Base-by-base conservation (phyloP, 2,797 vertebrate genomes). In the Alfaro cultratus region DNA sequence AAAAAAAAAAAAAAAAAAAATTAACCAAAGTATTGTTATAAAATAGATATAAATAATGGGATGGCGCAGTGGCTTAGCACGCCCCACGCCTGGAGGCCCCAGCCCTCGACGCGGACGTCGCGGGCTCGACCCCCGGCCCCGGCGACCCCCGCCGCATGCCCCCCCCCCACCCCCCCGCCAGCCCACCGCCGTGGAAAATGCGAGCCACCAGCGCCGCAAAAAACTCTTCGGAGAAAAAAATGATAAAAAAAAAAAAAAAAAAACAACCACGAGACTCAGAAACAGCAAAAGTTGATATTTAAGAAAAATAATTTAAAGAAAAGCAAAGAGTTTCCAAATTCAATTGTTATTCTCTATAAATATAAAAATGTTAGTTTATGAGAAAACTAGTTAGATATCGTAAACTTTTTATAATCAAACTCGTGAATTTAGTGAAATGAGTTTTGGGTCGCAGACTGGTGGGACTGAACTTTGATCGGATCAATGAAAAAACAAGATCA, bases 391-490 rank as follows among this genome's bases (percentile, higher is more conserved):
- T 55, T n/a, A 45, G 11, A 12, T 12, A 10, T 45, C 2, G 8
- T 16, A 8, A 0, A 51, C 7, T 2, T 51, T 49, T 51, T 23
- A 51, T 2, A 23, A 8, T 51, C 7, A 51, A 51, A 51, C 49
- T 26, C 0, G 49, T 9, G 21, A 23, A 51, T 53, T 53, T 10
- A 53, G 9, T 51, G 49, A 51, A 51, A 26, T 3, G 49, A 53
- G 49, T 53, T 53, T 26, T 26, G 21, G 39, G 41, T 15, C n/a
- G 18, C 5, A 23, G 36, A 2, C 39, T 2, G 4, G 21, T 13
- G 26, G 41, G 3, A 64, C 68, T 26, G 12, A 55, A 31, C 80
- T 74, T 57, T 75, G 57, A 57, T 46, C 60, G 1, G n/a, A 82
- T 68, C 80, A 29, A 82, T 74, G 39, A 53, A 74, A 51, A 72